phyloP scores from a whole-genome alignment of 2,888 invertebrate genomes.

The Conchocele bisecta region DNA sequence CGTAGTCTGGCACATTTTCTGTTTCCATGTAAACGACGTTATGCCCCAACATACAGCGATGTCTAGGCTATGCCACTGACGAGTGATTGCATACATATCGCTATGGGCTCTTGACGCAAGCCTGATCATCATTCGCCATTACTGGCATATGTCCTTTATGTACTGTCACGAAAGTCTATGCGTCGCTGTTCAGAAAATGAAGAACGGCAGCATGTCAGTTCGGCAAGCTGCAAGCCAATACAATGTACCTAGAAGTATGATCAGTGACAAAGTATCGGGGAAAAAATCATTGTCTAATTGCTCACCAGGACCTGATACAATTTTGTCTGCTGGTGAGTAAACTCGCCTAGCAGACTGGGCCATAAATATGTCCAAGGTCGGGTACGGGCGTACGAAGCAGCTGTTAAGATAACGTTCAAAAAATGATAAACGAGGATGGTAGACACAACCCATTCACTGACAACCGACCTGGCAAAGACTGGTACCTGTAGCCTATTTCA shows the following conservation, averaged over 20 bases:
- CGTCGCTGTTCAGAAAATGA: not conserved
- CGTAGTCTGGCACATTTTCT: too few relatives aligned
- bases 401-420: slow-evolving; percentile 5
- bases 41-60: too few relatives aligned
- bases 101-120: too few relatives aligned
- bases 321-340: slow-evolving; percentile 12
- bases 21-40: too few relatives aligned
- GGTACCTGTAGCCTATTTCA: slow-evolving; percentile 15
- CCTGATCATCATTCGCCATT: too few relatives aligned
- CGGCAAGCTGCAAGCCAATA: not conserved
- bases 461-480: slow-evolving; percentile 30
- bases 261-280: not conserved
- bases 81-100: too few relatives aligned
- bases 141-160: too few relatives aligned
- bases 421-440: slow-evolving; percentile 26
- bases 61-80: too few relatives aligned
- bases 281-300: not conserved
- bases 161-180: not conserved
- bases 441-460: slow-evolving; percentile 26
- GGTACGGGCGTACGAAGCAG: slow-evolving; percentile 31
- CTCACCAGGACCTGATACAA: not conserved
- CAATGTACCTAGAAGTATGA: not conserved
- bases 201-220: not conserved
- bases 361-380: slow-evolving; percentile 26
- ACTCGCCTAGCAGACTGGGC: slow-evolving; percentile 17